Evolutionary conservation across 2,888 invertebrate genomes (phyloP), one percentile per base, ranked within the genome.

Genomic region (Sisyra terminalis): DNA sequence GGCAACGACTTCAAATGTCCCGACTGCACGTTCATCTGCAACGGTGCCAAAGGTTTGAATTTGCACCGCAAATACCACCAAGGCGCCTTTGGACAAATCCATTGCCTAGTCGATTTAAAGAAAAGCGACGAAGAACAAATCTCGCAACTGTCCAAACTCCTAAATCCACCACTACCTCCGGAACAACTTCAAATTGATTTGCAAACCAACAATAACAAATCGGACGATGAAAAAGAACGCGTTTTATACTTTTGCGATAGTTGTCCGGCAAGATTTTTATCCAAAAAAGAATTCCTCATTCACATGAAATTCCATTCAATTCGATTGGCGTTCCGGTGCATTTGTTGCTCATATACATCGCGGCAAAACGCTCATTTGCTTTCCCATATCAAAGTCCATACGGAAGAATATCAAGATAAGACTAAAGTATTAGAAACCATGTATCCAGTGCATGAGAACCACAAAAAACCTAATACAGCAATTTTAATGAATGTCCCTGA

Each of bases 261-360:
- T 50, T 90, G 89, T 58, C 89, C 89, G 1, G 85, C 88, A 0
- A 71, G 88, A 55, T 90, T 78, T 62, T 73, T 86, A 46, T 76
- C 75, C 50, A 77, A 77, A 48, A 73, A 71, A 52, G 88, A 89
- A 57, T 65, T 83, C 43, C 69, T 70, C 44, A 74, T 76, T 46
- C 89, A 90, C 54, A 63, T 74, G 47, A 70, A 76, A 49, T 79
- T 78, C 55, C 85, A 86, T 56, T 69, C 73, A 42, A 64, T 71
- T 18, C 61, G 70, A 40, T 64, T 75, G 47, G 65, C 72, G 8
- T 75, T 75, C 53, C 73, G 76, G 47, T 90, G 89, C 53, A 73
- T 76, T 46, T 71, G 71, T 55, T 89, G 89, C 55, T 76, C 81
- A 40, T 89, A 80, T 60, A 77, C 81, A 0, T 78, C 82, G 0